These are phyloP conservation scores for Eucera pruinosa DNA, from an alignment of 2,888 invertebrate genomes.

Conservation along the genomic window DNA sequence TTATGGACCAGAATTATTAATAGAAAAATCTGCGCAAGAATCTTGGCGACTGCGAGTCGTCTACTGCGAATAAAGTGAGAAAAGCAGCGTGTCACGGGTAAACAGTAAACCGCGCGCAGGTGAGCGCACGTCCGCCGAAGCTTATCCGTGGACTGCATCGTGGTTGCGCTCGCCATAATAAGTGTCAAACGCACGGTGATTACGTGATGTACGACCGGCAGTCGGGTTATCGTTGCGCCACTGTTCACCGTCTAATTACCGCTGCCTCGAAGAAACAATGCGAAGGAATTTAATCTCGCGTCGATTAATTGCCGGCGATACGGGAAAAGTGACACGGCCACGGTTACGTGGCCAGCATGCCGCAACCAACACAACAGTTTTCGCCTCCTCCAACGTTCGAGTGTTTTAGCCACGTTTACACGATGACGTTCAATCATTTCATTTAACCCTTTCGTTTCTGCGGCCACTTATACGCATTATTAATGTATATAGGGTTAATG, in stretches of 20 bases:
- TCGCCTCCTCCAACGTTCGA: no score
- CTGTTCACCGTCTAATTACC: conserved; percentile 50
- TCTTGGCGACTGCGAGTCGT: background rate
- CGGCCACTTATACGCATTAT: no score
- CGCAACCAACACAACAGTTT: no score
- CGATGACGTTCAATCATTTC: no score
- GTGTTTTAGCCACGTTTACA: no score
- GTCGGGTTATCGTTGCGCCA: conserved; percentile 26
- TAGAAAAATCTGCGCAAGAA: no score
- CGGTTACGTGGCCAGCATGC: conserved; percentile 29
- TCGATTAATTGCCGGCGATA: conserved; percentile 45
- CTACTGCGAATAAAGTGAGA: conserved; percentile 31
- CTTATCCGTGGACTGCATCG: conserved; percentile 59
- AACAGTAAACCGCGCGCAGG: conserved; percentile 32
- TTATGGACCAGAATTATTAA: no score
- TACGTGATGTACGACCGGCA: conserved; percentile 56
- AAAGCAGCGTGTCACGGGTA: conserved; percentile 33
- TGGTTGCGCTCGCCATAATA: conserved; percentile 45
- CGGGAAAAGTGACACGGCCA: conserved; percentile 36
- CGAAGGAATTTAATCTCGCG: conserved; percentile 42
- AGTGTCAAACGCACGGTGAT: conserved; percentile 60
- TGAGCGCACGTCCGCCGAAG: conserved; percentile 44
- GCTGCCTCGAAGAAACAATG: conserved; percentile 37
- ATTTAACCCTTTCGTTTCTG: no score
- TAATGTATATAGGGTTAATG: no score